Base-by-base conservation (phyloP, 2,888 invertebrate genomes). In the Cephus runcator region DNA sequence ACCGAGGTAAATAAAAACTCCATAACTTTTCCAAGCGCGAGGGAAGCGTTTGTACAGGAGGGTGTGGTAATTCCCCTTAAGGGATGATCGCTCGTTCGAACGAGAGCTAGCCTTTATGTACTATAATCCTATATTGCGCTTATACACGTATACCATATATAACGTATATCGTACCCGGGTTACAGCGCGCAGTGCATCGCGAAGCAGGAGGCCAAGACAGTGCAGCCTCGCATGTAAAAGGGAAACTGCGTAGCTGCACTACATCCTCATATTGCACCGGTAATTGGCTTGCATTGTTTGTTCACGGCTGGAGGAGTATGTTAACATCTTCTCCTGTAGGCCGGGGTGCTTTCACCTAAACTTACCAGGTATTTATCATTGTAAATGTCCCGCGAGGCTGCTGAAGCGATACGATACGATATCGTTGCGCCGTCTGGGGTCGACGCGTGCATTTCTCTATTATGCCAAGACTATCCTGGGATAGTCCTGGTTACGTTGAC, bases 281-380 rank as follows among this genome's bases (percentile, higher is more conserved):
- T 86, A 86, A 86, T 86, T 86, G 86, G 86, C 83, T 80, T 77
- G 82, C 82, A 84, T 84, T 86, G 86, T 86, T 86, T 83, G 82
- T 84, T 84, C 83, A 80, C 80, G 84, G 82, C 80, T 77, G 78
- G 78, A 75, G 56, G 78, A 76, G 76, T 76, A 36, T 78, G 78
- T 78, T 76, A 78, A 78, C 78, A 36, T 74, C 74, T 74, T 74
- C 74, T 36, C 74, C 74, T 23, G 74, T 30, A 36, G 12, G 34
- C 74, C 34, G 69, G 82, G 82, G 79, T 83, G 84, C 85, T 85
- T 85, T 85, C 86, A 85, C 85, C 84, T 83, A 82, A 78, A 82
- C 84, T 83, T 80, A 77, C 69, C 74, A 69, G 69, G 68, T 73
- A 77, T 77, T 77, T 75, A 77, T 77, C 77, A 74, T 75, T 68